Base-by-base conservation (phyloP, 2,888 invertebrate genomes). In the Entomobrya multifasciata region DNA sequence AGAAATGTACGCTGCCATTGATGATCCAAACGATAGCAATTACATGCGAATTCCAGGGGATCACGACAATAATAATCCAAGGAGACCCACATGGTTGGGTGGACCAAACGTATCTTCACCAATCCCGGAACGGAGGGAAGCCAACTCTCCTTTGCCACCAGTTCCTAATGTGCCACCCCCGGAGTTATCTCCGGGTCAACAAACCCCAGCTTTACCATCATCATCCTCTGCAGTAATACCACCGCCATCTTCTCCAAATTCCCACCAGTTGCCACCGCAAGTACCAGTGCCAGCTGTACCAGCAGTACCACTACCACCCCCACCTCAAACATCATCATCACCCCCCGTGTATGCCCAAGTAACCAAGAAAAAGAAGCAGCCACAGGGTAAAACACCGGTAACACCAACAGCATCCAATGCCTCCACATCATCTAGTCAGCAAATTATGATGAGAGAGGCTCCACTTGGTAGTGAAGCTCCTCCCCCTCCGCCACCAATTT, bases 1-100 rank as follows among this genome's bases (percentile, higher is more conserved):
- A 92, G 97, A 97, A 93, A 96, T 97, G 94, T 97, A 97, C 92
- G 97, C 97, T 0, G 97, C 97, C 2, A 97, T 97, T 87, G 96
- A 96, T 91, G 97, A 97, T 92, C 84, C 90, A 10, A 84, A 78
- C 22, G 95, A 95, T 52, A 94, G 94, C 90, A 93, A 93, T 91
- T 94, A 94, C 67, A 89, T 88, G 88, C 85, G 86, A 74, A 90
- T 91, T 77, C 88, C 89, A 41, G 90, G 89, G 44, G 90, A 89
- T 44, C 87, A 87, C 60, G 88, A 88, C n/a, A 78, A 87, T 57
- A 78, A 74, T 62, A 72, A 80, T 25, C 67, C 83, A 8, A 78
- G 77, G 52, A 79, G 90, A 72, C 89, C 88, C 44, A 74, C 86
- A n/a, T 90, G 90, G 90, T 67, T 87, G 25, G 87, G 95, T 5